phyloP scores from a whole-genome alignment of 2,113 vertebrate species.

The Pachyramphus minor region DNA sequence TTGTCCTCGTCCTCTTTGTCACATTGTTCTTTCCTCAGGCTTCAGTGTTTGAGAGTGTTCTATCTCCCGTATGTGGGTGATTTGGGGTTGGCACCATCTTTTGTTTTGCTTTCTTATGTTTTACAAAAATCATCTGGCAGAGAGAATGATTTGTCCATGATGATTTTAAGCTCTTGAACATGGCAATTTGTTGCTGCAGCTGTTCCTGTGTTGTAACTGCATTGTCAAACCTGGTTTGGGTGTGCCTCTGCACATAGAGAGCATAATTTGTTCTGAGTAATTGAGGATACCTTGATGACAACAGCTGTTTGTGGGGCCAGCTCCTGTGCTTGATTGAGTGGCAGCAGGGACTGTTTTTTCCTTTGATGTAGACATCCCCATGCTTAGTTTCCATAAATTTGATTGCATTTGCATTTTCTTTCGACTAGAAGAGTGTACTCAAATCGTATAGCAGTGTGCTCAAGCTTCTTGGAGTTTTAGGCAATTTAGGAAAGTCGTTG shows the following conservation, averaged over 20 bases:
- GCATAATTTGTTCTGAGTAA: not conserved
- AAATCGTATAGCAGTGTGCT: not conserved
- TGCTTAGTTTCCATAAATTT: not conserved
- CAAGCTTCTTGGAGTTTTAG: not conserved
- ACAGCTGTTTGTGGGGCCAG: not conserved
- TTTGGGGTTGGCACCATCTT: constrained; percentile 10
- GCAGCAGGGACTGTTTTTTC: not conserved
- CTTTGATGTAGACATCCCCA: not conserved
- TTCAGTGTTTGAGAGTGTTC: not conserved
- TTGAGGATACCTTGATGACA: constrained; percentile 32
- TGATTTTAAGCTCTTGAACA: constrained; percentile 9
- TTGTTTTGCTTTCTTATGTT: constrained; percentile 18
- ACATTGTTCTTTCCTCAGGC: constrained; percentile 3
- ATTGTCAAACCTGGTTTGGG: not conserved
- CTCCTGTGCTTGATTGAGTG: not conserved
- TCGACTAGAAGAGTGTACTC: not conserved
- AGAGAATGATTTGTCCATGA: not conserved
- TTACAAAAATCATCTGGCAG: not conserved
- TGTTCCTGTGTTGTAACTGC: not conserved
- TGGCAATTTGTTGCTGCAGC: constrained; percentile 31
- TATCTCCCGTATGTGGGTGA: not conserved
- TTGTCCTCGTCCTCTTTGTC: constrained; percentile 18
- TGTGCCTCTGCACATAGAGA: not conserved
- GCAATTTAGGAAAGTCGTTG: not conserved
- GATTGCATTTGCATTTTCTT: constrained; percentile 37